Conservation (phyloP, 2,888 invertebrate genomes). For the Drosophila formosana region DNA sequence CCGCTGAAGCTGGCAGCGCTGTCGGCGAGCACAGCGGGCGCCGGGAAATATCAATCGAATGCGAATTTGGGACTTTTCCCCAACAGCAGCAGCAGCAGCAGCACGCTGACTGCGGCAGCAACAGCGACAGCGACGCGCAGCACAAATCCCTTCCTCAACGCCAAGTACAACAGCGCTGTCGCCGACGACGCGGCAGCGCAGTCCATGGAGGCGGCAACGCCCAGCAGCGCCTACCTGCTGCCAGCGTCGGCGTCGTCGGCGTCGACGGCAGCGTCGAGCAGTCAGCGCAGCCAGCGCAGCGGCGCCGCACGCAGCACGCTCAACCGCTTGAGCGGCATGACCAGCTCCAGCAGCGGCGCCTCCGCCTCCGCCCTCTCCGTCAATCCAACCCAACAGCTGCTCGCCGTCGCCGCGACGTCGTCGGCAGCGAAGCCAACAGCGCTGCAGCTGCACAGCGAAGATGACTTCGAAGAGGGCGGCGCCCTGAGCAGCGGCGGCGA, state of each 20-base stretch:
- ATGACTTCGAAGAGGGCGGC: constrained; percentile 56
- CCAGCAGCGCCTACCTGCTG: constrained; percentile 68
- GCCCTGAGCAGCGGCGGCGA: constrained; percentile 62
- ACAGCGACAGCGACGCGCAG: constrained; percentile 68
- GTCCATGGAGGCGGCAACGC: constrained; percentile 36
- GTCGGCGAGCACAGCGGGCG: constrained; percentile 39
- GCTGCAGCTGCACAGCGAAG: constrained; percentile 56
- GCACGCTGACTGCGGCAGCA: constrained; percentile 28
- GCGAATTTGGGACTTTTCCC: constrained; percentile 69
- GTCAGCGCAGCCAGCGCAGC: constrained; percentile 83
- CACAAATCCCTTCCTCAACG: constrained; percentile 84
- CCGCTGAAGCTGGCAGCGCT: constrained; percentile 72
- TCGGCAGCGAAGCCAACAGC: constrained; percentile 39
- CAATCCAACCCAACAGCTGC: constrained; percentile 51
- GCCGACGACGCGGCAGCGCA: constrained; percentile 51
- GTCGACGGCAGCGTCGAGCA: constrained; percentile 80
- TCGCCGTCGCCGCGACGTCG: constrained; percentile 52
- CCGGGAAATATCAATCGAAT: constrained; percentile 71
- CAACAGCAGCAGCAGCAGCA: constrained; percentile 54
- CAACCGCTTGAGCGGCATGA: constrained; percentile 86
- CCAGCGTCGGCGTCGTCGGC: constrained; percentile 77
- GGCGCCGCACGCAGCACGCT: constrained; percentile 81
- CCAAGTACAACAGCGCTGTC: constrained; percentile 76
- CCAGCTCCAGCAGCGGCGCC: constrained; percentile 87
- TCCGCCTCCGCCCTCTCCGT: constrained; percentile 83